Evolutionary conservation across 64 coral and sea anemone genomes (phyloP).

Genomic region (Pocillopora verrucosa): DNA sequence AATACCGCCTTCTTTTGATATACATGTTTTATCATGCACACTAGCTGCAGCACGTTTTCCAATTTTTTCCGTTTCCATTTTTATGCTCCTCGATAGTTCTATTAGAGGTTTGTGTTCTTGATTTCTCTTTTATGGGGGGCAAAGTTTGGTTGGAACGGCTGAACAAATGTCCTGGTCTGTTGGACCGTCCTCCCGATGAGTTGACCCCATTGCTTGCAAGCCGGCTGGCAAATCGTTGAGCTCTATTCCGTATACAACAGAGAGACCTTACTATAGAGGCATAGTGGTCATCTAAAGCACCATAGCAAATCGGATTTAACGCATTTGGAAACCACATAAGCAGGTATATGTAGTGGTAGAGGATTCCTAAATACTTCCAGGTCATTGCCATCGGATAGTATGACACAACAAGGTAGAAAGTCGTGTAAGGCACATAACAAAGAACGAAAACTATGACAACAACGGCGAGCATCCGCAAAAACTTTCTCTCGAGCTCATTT

Average conservation of each 20-base stretch:
- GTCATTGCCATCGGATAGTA: not conserved
- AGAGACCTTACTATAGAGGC: slow-evolving; percentile 27
- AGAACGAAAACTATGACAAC: slow-evolving; percentile 61
- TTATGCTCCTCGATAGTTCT: not conserved
- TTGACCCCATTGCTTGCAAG: not conserved
- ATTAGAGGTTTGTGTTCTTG: not conserved
- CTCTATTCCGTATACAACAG: not conserved
- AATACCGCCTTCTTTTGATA: no score
- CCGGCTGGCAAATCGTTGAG: not conserved
- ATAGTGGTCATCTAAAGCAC: slow-evolving; percentile 60
- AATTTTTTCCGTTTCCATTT: not conserved
- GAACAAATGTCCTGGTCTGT: not conserved
- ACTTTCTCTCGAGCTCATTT: slow-evolving; percentile 57
- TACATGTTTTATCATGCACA: not conserved
- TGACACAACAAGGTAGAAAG: slow-evolving; percentile 26
- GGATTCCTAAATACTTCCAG: slow-evolving; percentile 43
- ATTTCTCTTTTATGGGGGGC: not conserved
- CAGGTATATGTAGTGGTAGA: slow-evolving; percentile 53
- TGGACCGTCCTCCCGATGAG: not conserved
- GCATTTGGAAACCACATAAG: slow-evolving; percentile 80
- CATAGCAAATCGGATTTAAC: slow-evolving; percentile 65
- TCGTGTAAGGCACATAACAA: slow-evolving; percentile 58
- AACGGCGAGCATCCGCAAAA: slow-evolving; percentile 46
- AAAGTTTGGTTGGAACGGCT: not conserved
- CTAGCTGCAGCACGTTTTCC: not conserved